Evolutionary conservation across 1,140 invertebrate genomes (phyloP).

Genomic region (Pantala flavescens): DNA sequence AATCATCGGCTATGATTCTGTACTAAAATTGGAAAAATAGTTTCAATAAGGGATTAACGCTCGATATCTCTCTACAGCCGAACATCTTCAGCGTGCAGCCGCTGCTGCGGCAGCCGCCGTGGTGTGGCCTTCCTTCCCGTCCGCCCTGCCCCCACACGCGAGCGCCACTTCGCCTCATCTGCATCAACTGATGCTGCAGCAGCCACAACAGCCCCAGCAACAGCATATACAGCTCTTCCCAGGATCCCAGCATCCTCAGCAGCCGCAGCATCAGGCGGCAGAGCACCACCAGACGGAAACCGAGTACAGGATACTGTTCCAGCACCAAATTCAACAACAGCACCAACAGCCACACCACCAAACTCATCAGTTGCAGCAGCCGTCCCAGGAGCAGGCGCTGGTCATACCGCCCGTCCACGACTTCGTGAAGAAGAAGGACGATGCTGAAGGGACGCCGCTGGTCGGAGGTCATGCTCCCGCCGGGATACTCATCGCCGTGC

Average conservation of each 20-base stretch:
- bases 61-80: constrained; percentile 32
- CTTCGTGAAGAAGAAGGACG: constrained; percentile 14
- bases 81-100: constrained; percentile 63
- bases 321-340: constrained; percentile 42
- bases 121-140: constrained; percentile 5
- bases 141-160: neutral
- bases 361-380: constrained; percentile 41
- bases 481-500: constrained; percentile 1
- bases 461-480: neutral
- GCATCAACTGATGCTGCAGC: neutral
- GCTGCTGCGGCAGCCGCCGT: constrained; percentile 47
- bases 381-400: constrained; percentile 38
- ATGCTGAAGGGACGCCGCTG: neutral
- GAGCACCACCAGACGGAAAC: constrained; percentile 14
- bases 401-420: neutral
- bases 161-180: neutral
- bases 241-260: constrained; percentile 10
- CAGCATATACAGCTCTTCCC: constrained; percentile 19
- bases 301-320: constrained; percentile 15
- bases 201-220: constrained; percentile 32
- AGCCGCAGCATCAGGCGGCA: neutral
- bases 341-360: constrained; percentile 41
- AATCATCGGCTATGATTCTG: too few relatives aligned
- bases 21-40: too few relatives aligned
- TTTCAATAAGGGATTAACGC: too few relatives aligned